Evolutionary conservation across 1,140 invertebrate genomes (phyloP).

Genomic region (Ruditapes philippinarum): DNA sequence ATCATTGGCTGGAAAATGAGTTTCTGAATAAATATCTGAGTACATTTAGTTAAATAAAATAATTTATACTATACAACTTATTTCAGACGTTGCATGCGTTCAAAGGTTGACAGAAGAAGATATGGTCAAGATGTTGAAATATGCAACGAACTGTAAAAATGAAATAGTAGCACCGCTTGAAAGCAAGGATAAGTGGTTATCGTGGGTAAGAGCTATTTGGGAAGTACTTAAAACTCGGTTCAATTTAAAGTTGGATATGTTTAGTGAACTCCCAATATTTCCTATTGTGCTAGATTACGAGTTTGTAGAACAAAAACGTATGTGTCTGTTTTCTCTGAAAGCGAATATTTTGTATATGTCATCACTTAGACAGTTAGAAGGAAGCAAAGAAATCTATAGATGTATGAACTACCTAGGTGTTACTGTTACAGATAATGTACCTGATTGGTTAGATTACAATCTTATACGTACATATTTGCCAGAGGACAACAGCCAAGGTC

Average conservation of each 20-base stretch:
- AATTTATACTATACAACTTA: neutral
- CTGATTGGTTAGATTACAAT: neutral
- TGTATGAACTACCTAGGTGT: neutral
- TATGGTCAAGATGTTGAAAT: neutral
- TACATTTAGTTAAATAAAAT: no score
- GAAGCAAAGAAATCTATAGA: neutral
- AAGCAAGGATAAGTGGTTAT: neutral
- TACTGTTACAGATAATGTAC: neutral
- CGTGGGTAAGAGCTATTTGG: slow-evolving; percentile 8
- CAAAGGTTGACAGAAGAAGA: neutral
- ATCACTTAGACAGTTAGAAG: neutral
- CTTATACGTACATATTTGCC: neutral
- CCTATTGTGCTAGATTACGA: neutral
- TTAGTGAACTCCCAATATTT: neutral
- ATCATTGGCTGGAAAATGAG: no score
- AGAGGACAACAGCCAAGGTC: neutral
- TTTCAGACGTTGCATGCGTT: neutral
- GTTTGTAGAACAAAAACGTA: neutral
- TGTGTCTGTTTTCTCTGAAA: neutral
- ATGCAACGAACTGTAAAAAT: neutral
- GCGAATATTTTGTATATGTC: neutral
- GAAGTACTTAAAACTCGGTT: neutral
- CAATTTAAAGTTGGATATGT: neutral
- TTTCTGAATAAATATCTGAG: no score
- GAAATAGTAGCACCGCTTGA: no score